These are phyloP conservation scores for Heliconius congener DNA, from an alignment of 1,140 invertebrate genomes.

Conservation along the genomic window DNA sequence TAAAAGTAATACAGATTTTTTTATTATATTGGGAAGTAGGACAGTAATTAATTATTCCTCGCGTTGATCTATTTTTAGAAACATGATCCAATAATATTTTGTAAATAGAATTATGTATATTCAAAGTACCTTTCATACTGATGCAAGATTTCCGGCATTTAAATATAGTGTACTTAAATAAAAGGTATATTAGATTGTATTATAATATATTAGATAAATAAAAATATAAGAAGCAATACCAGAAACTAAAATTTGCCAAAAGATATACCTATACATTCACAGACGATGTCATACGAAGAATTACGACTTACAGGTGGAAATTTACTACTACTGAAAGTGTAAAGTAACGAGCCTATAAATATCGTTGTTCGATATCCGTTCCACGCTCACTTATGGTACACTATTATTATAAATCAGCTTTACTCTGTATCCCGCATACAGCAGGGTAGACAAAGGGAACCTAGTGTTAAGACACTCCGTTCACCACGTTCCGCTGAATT, in stretches of 20 bases:
- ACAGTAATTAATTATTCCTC: neutral
- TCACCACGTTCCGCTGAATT: too few relatives aligned
- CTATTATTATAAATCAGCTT: neutral
- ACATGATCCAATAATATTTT: too few relatives aligned
- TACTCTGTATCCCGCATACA: too few relatives aligned
- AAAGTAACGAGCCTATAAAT: constrained; percentile 9
- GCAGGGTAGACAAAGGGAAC: too few relatives aligned
- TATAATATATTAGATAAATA: neutral
- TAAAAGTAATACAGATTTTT: neutral
- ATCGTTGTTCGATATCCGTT: neutral
- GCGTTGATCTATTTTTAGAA: too few relatives aligned
- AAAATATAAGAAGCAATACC: neutral
- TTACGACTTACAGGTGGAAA: neutral
- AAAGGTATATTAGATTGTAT: too few relatives aligned
- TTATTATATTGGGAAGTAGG: neutral
- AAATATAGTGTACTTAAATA: too few relatives aligned
- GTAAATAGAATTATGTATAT: too few relatives aligned
- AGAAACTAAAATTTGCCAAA: neutral
- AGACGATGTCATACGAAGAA: constrained; percentile 7
- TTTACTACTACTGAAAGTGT: neutral
- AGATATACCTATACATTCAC: neutral
- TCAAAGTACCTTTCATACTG: too few relatives aligned
- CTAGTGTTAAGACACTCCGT: too few relatives aligned
- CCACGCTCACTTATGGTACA: neutral
- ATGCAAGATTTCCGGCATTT: too few relatives aligned